phyloP scores from a whole-genome alignment of 2,888 invertebrate genomes.

The Acleris laterana region DNA sequence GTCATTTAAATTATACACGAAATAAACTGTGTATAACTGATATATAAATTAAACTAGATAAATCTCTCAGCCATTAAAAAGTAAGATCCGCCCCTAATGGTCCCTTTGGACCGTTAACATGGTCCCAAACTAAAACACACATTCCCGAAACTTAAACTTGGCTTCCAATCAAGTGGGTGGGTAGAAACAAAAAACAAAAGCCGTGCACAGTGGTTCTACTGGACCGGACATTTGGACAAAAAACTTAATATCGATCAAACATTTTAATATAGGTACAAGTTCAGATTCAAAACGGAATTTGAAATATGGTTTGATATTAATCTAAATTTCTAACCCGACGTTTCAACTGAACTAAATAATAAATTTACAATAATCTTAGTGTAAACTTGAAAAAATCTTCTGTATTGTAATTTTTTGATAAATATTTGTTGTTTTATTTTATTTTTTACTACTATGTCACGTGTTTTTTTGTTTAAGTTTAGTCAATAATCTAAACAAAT shows the following conservation, averaged over 20 bases:
- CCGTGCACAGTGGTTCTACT: slow-evolving; percentile 35
- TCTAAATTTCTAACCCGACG: too few species aligned
- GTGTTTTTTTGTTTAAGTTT: too few species aligned
- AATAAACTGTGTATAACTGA: not conserved
- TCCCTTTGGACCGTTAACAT: slow-evolving; percentile 2
- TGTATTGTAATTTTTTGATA: too few species aligned
- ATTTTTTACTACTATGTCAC: too few species aligned
- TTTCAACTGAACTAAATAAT: too few species aligned
- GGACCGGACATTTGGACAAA: not conserved
- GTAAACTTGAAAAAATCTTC: too few species aligned
- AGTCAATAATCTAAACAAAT: too few species aligned
- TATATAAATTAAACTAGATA: slow-evolving; percentile 13
- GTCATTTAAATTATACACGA: too few species aligned
- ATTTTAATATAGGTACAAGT: not conserved
- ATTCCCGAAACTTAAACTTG: slow-evolving; percentile 31
- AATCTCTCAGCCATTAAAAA: slow-evolving; percentile 13
- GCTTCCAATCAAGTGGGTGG: slow-evolving; percentile 61
- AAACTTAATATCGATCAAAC: not conserved
- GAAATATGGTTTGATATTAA: too few species aligned
- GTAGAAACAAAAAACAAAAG: slow-evolving; percentile 69
- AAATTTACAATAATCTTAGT: too few species aligned
- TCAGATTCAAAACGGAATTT: too few species aligned
- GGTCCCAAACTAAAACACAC: slow-evolving; percentile 37
- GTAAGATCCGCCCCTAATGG: slow-evolving; percentile 15
- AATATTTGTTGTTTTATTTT: too few species aligned